Base-by-base conservation (phyloP, 2,797 vertebrate genomes). In the Crenichthys baileyi region DNA sequence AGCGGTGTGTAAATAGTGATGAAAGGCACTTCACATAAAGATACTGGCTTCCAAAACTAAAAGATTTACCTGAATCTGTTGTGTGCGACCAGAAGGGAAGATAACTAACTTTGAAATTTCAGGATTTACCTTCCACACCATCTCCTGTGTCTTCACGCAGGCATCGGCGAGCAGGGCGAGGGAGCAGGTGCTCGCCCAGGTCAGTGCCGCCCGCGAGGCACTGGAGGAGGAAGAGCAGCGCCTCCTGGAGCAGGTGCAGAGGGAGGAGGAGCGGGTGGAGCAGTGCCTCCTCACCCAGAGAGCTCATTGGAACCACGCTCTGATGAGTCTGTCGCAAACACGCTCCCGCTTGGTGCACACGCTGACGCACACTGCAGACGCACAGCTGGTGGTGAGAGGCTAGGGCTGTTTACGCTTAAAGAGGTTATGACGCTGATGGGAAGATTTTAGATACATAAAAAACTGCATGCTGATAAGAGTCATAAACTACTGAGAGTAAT, bases 181-280 rank as follows among this genome's bases (percentile, higher is more conserved):
- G 80, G 97, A 99, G 77, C 90, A 95, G 82, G 93, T 98, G n/a
- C 90, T 99, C 87, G 96, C 96, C 87, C 95, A 97, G 87, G 91
- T 97, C 86, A 95, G 87, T 2, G 91, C 95, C 0, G 96, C 97
- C 44, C 95, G 97, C 11, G 96, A 95, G 1, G 93, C 94, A 7
- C 95, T 98, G 13, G 98, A 99, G 78, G 96, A 96, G 0, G 97
- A 99, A 88, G 98, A 99, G 88, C 97, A 99, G 96, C 93, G 93
- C 15, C 83, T 99, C 72, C 87, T 99, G 90, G 97, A 99, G 89
- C 92, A 88, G 84, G 96, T 97, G 84, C 98, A 98, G 0, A 74
- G 77, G 0, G 97, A 99, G 90, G 97, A 98, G 91, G 98, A 99
- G 90, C 91, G 96, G 2, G 96, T 94, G 1, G 97, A 98, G 84